Conservation (phyloP, 2,113 vertebrate genomes). For the Eulacestoma nigropectus region DNA sequence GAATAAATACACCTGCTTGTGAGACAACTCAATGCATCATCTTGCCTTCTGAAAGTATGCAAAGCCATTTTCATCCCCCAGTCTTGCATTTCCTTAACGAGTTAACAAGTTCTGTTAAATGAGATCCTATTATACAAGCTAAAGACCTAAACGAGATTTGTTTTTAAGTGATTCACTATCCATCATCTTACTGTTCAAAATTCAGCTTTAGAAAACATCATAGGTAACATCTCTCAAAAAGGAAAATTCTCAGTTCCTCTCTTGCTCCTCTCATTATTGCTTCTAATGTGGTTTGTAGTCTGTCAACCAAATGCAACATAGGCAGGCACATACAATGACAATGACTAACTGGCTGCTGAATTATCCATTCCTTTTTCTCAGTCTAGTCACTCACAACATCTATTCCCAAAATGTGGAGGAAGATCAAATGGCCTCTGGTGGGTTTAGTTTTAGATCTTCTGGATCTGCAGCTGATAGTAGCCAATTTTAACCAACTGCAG, state of each 20-base stretch:
- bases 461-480: not conserved
- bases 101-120: slow-evolving; percentile 57
- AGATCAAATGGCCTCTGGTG: not conserved
- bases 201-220: not conserved
- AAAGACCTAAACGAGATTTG: slow-evolving; percentile 43
- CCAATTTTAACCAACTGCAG: not conserved
- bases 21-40: slow-evolving; percentile 38
- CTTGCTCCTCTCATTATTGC: slow-evolving; percentile 2
- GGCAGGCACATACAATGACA: not conserved
- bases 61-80: slow-evolving; percentile 12
- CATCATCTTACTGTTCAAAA: slow-evolving; percentile 33
- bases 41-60: not conserved
- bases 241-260: not conserved
- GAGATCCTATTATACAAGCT: slow-evolving; percentile 12
- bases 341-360: not conserved
- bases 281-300: not conserved
- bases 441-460: not conserved
- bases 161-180: slow-evolving; percentile 22
- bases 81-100: slow-evolving; percentile 55
- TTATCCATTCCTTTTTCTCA: not conserved
- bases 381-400: not conserved
- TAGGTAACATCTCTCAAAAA: not conserved
- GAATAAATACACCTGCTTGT: slow-evolving; percentile 23
- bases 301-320: not conserved
- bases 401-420: not conserved